Conservation (phyloP, 2,113 vertebrate genomes). For the Elanoides forficatus region DNA sequence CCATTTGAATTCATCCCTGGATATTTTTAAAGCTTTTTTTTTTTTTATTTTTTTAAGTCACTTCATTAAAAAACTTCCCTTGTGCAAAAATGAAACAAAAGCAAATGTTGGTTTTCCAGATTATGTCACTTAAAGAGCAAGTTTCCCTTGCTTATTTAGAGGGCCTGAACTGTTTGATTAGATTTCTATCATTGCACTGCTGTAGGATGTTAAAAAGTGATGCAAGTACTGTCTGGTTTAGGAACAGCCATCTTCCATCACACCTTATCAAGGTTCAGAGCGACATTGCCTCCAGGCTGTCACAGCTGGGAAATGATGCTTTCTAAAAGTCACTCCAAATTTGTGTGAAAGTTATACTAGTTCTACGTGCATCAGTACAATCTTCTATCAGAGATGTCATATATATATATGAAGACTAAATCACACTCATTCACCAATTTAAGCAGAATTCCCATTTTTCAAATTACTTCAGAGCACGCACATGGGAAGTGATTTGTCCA, state of each 20-base stretch:
- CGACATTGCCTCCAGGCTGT: background rate
- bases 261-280: background rate
- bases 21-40: background rate
- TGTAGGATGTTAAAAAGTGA: background rate
- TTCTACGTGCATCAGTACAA: background rate
- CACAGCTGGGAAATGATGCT: background rate
- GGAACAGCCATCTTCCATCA: background rate
- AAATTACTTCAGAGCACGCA: background rate
- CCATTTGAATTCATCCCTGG: background rate
- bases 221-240: background rate
- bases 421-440: accelerated
- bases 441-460: background rate
- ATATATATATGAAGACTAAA: background rate
- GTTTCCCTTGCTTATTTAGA: background rate
- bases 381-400: background rate
- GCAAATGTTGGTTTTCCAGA: background rate
- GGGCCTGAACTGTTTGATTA: background rate
- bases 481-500: background rate
- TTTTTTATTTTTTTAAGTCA: background rate
- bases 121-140: background rate
- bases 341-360: background rate
- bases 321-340: background rate
- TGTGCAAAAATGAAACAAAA: background rate
- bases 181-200: background rate
- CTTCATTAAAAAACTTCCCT: background rate